Percentiles rank a stretch among this genome's conserved stretches.
Evolutionary conservation across 2,113 vertebrate genomes (phyloP).

Genomic region (Herpetotheres cachinnans): DNA sequence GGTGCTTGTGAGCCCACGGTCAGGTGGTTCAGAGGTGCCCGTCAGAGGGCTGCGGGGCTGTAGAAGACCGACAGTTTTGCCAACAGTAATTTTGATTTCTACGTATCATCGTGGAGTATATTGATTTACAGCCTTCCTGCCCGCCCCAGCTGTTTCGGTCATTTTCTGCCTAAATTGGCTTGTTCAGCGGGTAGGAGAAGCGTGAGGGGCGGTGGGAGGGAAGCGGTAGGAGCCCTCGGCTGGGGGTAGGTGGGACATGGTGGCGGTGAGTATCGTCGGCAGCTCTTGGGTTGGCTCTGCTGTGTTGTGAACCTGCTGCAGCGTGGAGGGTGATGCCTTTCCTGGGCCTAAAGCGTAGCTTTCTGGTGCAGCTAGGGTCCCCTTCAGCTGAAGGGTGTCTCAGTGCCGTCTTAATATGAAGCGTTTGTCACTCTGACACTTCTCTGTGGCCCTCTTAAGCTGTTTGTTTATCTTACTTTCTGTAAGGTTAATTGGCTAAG

Average conservation of each 20-base stretch:
- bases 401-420: background rate
- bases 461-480: background rate
- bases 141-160: background rate
- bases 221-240: background rate
- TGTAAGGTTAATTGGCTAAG: background rate
- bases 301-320: background rate
- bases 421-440: background rate
- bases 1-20: background rate
- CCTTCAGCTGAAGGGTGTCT: background rate
- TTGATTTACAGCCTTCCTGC: background rate
- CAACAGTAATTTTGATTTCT: background rate
- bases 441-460: background rate
- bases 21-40: background rate
- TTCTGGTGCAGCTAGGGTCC: background rate
- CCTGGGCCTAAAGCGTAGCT: background rate
- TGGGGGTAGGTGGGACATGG: background rate
- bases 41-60: background rate
- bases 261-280: background rate
- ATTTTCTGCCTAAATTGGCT: background rate
- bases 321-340: background rate
- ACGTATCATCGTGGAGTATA: fast-evolving
- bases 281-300: background rate
- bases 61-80: background rate
- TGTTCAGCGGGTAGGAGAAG: background rate
- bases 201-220: background rate